A percentile compares a stretch with the other conserved stretches of the same genome.
Evolutionary conservation across 2,888 invertebrate species (phyloP).

Genomic region (Elegia similella): DNA sequence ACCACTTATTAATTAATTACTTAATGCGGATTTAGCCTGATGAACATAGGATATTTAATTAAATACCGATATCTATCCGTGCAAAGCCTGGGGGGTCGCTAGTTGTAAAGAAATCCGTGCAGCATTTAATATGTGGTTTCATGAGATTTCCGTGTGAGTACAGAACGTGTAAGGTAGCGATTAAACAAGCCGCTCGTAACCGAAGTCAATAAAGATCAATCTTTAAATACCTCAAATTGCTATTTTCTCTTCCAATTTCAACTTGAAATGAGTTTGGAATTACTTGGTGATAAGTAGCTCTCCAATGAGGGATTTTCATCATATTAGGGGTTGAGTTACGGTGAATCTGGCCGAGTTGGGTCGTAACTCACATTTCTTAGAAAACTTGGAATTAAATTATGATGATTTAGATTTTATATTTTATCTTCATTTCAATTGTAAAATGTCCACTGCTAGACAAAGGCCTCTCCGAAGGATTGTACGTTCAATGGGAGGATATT

Average conservation of each 20-base stretch:
- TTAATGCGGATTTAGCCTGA: too few species aligned
- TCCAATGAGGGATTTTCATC: neutral
- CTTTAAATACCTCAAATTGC: slow-evolving; percentile 26
- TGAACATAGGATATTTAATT: too few species aligned
- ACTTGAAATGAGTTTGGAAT: slow-evolving; percentile 9
- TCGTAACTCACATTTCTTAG: neutral
- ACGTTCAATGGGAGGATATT: too few species aligned
- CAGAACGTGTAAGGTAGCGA: slow-evolving; percentile 29
- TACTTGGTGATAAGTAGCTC: neutral
- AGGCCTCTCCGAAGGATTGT: too few species aligned
- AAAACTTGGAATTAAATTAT: neutral
- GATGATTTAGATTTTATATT: too few species aligned
- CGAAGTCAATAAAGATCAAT: slow-evolving; percentile 33
- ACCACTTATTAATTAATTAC: too few species aligned
- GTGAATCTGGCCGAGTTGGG: neutral
- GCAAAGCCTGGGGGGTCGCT: too few species aligned
- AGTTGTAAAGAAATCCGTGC: neutral
- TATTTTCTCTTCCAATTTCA: slow-evolving; percentile 20
- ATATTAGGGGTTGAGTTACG: neutral
- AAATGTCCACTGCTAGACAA: too few species aligned
- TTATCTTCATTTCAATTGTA: too few species aligned
- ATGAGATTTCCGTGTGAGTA: too few species aligned
- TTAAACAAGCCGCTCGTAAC: slow-evolving; percentile 34
- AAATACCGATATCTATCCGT: too few species aligned
- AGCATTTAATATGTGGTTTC: too few species aligned